Evolutionary conservation across 2,113 vertebrate genomes (phyloP), one percentile per base, ranked within the genome.

Genomic region (Brachyhypopomus gauderio): DNA sequence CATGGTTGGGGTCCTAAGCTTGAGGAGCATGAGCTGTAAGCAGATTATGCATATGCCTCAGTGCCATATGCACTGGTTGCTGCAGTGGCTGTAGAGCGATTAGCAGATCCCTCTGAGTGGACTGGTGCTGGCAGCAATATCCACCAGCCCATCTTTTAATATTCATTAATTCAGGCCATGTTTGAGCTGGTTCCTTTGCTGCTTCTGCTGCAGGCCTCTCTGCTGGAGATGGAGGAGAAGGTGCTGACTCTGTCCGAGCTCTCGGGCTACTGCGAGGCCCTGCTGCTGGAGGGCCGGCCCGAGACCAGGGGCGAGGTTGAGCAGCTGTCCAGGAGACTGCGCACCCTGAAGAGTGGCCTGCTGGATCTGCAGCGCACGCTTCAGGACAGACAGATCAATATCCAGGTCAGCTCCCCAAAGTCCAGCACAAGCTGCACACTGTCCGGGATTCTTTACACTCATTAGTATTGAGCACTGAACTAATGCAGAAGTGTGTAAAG

Each of bases 191-290:
- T 90, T 8, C 92, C 91, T 80, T 89, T 93, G 36, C 89, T 94
- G 89, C 89, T 94, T 87, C 91, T 93, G 19, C 86, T 94, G 19
- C 93, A 99, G 98, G 97, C 97, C 87, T 98, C 98, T 96, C 92
- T 99, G 86, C 91, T 95, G 92, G 97, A 99, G 89, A 99, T 99
- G 23, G 97, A 99, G 75, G 95, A 96, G 92, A 99, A 99, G 83
- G 97, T 99, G 80, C 93, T 93, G 55, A 93, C 93, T 84, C 90
- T 99, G 71, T 97, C 98, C 0, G 96, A 98, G 91, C 93, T 99
- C 36, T 97, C 96, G 0, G 91, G 97, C 81, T 96, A 97, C 93
- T 98, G 95, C 0, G 96, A 99, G 80, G 97, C 94, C 84, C 93
- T 99, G 85, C 89, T 98, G 59, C 82, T 98, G 92, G 97, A 98